These are phyloP conservation scores for Nebria brevicollis DNA, from an alignment of 2,888 invertebrate genomes.

Conservation along the genomic window DNA sequence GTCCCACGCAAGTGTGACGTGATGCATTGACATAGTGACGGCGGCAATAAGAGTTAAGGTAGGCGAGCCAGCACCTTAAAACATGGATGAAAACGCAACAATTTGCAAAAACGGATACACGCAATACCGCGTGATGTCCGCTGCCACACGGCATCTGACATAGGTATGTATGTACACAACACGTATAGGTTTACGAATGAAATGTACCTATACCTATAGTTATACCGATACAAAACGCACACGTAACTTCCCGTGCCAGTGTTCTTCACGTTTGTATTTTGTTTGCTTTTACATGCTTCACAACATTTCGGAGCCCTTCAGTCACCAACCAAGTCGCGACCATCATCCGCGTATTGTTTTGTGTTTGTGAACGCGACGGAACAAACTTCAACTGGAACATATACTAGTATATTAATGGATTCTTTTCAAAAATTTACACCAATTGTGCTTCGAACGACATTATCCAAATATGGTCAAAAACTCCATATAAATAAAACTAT, in stretches of 20 bases:
- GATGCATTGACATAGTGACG: neutral
- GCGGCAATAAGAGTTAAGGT: neutral
- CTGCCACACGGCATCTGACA: constrained; percentile 20
- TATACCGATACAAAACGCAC: neutral
- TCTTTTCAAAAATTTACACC: too few relatives aligned
- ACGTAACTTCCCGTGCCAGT: neutral
- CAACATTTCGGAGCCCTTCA: constrained; percentile 22
- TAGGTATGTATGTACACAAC: neutral
- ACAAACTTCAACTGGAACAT: too few relatives aligned
- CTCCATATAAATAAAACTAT: too few relatives aligned
- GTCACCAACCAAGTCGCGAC: neutral
- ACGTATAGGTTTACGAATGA: neutral
- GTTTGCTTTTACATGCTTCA: constrained; percentile 20
- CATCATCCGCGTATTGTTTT: neutral
- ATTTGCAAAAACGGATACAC: constrained; percentile 20
- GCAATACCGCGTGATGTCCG: constrained; percentile 20
- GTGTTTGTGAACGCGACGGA: neutral
- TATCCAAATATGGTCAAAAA: too few relatives aligned
- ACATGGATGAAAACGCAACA: constrained; percentile 18
- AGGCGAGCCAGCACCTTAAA: constrained; percentile 9
- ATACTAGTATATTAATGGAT: too few relatives aligned
- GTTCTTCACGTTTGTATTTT: constrained; percentile 18
- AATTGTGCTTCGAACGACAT: too few relatives aligned
- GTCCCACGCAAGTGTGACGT: neutral
- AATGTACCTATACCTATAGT: too few relatives aligned